Percentiles rank a stretch among this genome's conserved stretches.
Conservation (phyloP, 2,797 vertebrate species). For the Pseudocheirus occidentalis region DNA sequence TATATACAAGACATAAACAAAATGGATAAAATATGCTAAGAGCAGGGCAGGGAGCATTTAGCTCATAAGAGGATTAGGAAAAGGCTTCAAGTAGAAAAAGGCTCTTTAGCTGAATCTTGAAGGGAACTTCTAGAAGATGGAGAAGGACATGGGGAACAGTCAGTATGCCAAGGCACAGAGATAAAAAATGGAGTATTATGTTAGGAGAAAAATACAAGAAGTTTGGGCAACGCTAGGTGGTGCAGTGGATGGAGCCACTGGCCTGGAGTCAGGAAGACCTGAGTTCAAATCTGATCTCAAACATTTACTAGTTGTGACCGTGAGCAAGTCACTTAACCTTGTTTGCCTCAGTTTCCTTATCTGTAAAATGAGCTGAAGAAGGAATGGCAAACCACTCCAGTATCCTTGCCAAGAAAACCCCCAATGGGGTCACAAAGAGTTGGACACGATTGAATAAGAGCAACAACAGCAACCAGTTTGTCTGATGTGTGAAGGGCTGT, state of each 20-base stretch:
- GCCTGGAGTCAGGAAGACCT: neutral
- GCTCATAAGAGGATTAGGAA: neutral
- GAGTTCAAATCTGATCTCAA: neutral
- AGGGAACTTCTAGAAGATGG: neutral
- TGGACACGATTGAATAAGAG: neutral
- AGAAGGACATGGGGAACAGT: neutral
- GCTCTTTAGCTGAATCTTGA: neutral
- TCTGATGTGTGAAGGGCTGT: neutral
- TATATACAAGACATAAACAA: neutral
- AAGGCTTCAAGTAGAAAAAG: neutral
- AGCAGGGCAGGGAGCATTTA: neutral
- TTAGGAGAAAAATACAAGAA: neutral
- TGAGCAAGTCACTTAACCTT: neutral
- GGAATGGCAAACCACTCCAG: neutral
- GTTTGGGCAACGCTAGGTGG: neutral
- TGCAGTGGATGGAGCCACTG: neutral
- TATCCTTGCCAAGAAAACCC: neutral
- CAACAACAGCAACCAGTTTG: neutral
- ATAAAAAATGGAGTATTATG: neutral
- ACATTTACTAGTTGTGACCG: neutral
- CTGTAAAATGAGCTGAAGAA: neutral
- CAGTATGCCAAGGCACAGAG: neutral
- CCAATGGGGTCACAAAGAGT: neutral
- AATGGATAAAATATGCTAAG: neutral
- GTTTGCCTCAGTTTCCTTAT: neutral